Evolutionary conservation across 1,140 invertebrate species (phyloP).

Genomic region (Platorchestia sp.): DNA sequence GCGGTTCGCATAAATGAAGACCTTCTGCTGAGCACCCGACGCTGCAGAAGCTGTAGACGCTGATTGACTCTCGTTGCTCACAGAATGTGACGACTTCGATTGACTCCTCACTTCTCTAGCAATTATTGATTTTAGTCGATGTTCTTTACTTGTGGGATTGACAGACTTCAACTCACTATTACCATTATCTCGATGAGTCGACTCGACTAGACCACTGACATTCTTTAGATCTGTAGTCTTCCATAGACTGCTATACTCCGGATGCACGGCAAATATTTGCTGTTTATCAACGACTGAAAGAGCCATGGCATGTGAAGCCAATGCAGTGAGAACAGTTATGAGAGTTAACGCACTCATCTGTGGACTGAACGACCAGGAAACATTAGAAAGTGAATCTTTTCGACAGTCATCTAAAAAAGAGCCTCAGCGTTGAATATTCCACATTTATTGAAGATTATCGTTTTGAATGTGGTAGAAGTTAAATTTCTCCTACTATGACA

Average conservation of each 20-base stretch:
- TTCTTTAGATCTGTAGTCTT: neutral
- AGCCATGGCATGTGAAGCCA: neutral
- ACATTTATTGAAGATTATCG: neutral
- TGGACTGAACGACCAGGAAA: neutral
- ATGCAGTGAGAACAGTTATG: neutral
- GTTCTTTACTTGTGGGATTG: neutral
- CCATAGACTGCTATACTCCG: neutral
- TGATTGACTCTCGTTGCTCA: neutral
- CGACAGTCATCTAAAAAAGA: neutral
- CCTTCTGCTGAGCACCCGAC: neutral
- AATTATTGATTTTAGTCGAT: neutral
- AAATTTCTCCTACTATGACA: neutral
- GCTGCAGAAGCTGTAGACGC: neutral
- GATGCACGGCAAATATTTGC: neutral
- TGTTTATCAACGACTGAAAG: neutral
- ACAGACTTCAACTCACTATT: neutral
- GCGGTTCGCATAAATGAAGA: neutral
- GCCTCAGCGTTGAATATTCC: neutral
- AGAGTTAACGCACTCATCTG: neutral
- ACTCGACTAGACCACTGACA: neutral
- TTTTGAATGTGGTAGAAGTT: neutral
- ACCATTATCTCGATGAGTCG: neutral
- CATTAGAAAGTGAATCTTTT: neutral
- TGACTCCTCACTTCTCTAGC: neutral
- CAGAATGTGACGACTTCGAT: neutral